Evolutionary conservation across 2,888 invertebrate species (phyloP).

Genomic region (Seira musarum): DNA sequence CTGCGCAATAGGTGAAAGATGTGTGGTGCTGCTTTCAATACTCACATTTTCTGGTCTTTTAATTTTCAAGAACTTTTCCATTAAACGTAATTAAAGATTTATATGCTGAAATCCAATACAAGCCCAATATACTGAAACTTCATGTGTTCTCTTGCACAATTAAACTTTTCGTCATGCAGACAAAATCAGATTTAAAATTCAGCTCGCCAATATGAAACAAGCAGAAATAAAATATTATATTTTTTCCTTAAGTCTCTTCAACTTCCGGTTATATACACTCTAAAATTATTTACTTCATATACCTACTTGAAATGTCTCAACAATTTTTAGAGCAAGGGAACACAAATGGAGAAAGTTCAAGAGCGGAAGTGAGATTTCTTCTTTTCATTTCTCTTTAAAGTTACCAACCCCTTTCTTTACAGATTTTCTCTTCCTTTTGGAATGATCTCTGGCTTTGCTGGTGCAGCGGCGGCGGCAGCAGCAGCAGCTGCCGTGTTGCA

Average conservation of each 20-base stretch:
- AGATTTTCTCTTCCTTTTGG: conserved; percentile 3
- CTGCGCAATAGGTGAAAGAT: too few relatives aligned
- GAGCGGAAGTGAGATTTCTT: background rate
- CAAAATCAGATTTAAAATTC: background rate
- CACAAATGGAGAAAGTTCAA: background rate
- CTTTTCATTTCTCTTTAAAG: background rate
- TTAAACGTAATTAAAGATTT: conserved; percentile 21
- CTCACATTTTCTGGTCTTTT: conserved; percentile 15
- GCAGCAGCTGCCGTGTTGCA: conserved; percentile 62
- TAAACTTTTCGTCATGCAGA: background rate
- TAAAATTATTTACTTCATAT: background rate
- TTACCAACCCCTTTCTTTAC: background rate
- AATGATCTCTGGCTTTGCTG: conserved; percentile 65
- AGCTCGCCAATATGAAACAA: background rate
- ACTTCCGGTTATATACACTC: conserved; percentile 26
- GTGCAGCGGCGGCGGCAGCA: conserved; percentile 63
- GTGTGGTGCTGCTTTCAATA: background rate
- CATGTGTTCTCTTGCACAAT: background rate
- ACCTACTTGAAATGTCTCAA: background rate
- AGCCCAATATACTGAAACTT: too few relatives aligned
- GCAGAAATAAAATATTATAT: background rate
- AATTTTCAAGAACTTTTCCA: conserved; percentile 44
- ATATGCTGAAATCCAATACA: too few relatives aligned
- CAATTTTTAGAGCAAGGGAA: background rate
- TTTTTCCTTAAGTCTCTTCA: conserved; percentile 20